Evolutionary conservation across 92 coral and sea anemone species (phyloP), one percentile per base, ranked within the genome.

Genomic region (Phymanthus crucifer): DNA sequence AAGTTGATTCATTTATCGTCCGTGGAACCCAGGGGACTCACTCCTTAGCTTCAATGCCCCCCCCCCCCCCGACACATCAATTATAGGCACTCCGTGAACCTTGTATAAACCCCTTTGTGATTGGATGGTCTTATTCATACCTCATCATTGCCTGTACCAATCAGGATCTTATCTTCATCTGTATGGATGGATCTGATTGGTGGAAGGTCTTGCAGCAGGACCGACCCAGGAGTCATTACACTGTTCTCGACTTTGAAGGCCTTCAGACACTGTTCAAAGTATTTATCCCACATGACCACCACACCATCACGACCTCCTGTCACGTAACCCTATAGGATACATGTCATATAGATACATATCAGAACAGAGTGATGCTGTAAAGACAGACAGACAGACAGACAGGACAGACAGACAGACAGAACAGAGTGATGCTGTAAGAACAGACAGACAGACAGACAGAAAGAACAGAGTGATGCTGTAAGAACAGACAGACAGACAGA

Each of bases 271-370:
- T 95, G 94, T 38, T 95, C 97, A 87, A 95, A 95, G 70, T 78
- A 75, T 76, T 86, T 80, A 80, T 95, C 99, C 99, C 99, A 95
- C 90, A 95, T 91, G 19, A 90, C 90, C 13, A 95, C 98, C 0
- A 95, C 99, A 11, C 99, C 99, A 66, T 95, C 99, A 69, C 91
- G 84, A 26, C 99, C 99, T 24, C 99, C 99, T 36, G 99, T 95
- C 36, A 95, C 98, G 66, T 88, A 95, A 31, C 98, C 98, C 98
- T 95, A 75, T 61, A 34, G 50, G 66, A 64, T 27, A 33, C 65
- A 11, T 73, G 13, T 54, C 71, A 35, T 17, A 43, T 10, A 0
- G 1, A 38, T 38, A 38, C 10, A 61, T 61, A 61, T 24, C 14
- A 12, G n/a, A 61, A 24, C 19, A 0, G 1, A 54, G 27, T 21